A percentile compares a stretch with the other conserved stretches of the same genome.
Evolutionary conservation across 2,888 invertebrate species (phyloP).

Genomic region (Phortica okadai): DNA sequence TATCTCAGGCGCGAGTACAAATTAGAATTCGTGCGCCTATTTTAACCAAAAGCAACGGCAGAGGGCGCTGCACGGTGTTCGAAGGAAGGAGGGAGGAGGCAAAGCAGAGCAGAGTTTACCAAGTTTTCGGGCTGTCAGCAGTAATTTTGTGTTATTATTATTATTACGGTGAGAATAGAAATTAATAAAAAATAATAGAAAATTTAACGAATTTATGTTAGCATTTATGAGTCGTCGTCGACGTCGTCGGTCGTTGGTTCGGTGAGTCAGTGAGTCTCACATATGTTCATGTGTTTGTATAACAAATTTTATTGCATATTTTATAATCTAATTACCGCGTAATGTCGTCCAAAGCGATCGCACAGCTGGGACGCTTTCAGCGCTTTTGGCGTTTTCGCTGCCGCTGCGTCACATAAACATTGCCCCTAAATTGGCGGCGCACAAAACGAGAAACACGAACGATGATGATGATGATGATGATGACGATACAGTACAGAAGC

Average conservation of each 20-base stretch:
- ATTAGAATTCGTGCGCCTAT: neutral
- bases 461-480: neutral
- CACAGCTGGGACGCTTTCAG: constrained; percentile 59
- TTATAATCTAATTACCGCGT: constrained; percentile 72
- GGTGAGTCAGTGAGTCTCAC: constrained; percentile 35
- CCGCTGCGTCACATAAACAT: neutral
- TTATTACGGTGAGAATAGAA: constrained; percentile 13
- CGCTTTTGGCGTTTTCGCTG: neutral
- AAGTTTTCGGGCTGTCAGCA: constrained; percentile 1
- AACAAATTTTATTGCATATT: constrained; percentile 68
- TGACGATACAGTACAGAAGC: neutral
- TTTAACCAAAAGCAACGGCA: neutral
- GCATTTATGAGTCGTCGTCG: constrained; percentile 1
- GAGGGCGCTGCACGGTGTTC: neutral
- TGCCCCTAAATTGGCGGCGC: neutral
- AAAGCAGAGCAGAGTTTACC: neutral
- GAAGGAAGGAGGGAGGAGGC: neutral
- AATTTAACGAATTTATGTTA: constrained; percentile 24
- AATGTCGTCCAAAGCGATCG: constrained; percentile 62
- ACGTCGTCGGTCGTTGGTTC: neutral
- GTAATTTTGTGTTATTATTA: constrained; percentile 24
- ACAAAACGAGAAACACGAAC: neutral
- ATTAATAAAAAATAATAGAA: constrained; percentile 25
- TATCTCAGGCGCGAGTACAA: neutral
- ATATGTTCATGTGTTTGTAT: constrained; percentile 47